phyloP scores from a whole-genome alignment of 2,888 invertebrate genomes.

The Augiades crinisus region DNA sequence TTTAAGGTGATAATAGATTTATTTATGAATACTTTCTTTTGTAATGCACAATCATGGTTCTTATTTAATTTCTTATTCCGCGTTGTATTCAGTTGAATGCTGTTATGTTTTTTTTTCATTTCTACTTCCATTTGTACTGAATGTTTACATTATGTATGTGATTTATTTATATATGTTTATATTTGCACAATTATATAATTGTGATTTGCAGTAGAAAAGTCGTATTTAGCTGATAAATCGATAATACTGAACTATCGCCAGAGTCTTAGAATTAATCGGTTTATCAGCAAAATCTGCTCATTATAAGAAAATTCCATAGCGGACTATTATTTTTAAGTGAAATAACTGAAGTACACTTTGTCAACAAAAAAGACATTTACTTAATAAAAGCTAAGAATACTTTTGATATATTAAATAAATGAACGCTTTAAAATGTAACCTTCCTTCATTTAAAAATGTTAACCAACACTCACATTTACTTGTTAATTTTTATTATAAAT shows the following conservation, averaged over 20 bases:
- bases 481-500: slow-evolving; percentile 75
- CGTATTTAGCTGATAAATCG: slow-evolving; percentile 26
- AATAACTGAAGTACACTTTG: slow-evolving; percentile 70
- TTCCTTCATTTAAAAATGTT: slow-evolving; percentile 69
- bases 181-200: slow-evolving; percentile 64
- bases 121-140: slow-evolving; percentile 40
- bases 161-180: slow-evolving; percentile 57
- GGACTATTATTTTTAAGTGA: slow-evolving; percentile 64
- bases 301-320: slow-evolving; percentile 52
- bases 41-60: slow-evolving; percentile 73
- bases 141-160: slow-evolving; percentile 65
- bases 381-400: slow-evolving; percentile 68
- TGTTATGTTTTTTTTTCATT: slow-evolving; percentile 30
- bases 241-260: slow-evolving; percentile 58
- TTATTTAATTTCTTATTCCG: slow-evolving; percentile 46
- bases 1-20: slow-evolving; percentile 73
- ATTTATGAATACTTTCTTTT: slow-evolving; percentile 59
- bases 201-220: slow-evolving; percentile 45
- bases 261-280: slow-evolving; percentile 46
- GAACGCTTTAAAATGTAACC: slow-evolving; percentile 77
- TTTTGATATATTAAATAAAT: slow-evolving; percentile 67
- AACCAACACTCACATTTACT: slow-evolving; percentile 78
- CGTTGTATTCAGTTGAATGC: slow-evolving; percentile 57
- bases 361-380: slow-evolving; percentile 71
- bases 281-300: slow-evolving; percentile 49